phyloP scores from a whole-genome alignment of 2,113 vertebrate species.

The Edolisoma coerulescens region DNA sequence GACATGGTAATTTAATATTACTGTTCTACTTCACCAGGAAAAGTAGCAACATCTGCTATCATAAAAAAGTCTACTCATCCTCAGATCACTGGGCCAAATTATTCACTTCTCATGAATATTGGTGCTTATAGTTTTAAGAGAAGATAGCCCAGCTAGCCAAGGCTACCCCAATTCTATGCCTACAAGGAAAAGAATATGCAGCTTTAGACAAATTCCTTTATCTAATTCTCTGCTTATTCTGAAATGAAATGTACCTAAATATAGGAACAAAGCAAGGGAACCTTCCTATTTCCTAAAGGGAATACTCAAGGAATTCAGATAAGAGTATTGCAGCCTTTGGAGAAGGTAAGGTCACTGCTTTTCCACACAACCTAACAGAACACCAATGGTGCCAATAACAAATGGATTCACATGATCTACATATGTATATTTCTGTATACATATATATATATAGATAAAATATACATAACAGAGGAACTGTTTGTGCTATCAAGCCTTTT shows the following conservation, averaged over 20 bases:
- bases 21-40: not conserved
- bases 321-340: not conserved
- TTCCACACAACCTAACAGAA: not conserved
- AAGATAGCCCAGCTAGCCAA: not conserved
- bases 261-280: not conserved
- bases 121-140: not conserved
- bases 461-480: not conserved
- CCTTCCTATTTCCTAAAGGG: not conserved
- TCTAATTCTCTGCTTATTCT: not conserved
- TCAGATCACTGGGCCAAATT: not conserved
- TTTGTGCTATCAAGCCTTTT: not conserved
- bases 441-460: not conserved
- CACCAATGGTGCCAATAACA: not conserved
- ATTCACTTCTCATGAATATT: not conserved
- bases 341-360: not conserved
- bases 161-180: not conserved
- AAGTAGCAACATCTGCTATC: not conserved
- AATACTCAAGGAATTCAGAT: not conserved
- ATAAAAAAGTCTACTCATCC: not conserved
- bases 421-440: not conserved
- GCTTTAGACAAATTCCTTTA: not conserved
- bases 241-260: not conserved
- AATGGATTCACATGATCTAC: not conserved
- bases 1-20: not conserved
- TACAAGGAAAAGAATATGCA: not conserved